Percentiles rank a stretch among this genome's conserved stretches.
These are phyloP conservation scores for Ochropleura leucogaster DNA, from an alignment of 2,888 invertebrate genomes.

Conservation along the genomic window DNA sequence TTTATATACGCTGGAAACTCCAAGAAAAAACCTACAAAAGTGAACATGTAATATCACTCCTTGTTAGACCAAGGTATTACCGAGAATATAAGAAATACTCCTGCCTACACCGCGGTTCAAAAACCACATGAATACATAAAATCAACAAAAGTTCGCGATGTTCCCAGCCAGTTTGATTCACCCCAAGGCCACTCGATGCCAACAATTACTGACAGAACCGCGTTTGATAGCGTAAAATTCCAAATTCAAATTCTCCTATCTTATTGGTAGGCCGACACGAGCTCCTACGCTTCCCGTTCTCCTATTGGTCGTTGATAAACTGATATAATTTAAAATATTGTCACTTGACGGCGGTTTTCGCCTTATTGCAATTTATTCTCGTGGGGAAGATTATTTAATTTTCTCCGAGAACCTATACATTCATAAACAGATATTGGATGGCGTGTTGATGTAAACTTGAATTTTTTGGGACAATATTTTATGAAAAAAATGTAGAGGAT, in stretches of 20 bases:
- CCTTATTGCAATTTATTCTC: conserved; percentile 88
- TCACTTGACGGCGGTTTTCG: conserved; percentile 83
- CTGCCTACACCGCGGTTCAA: not conserved
- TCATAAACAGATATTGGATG: conserved; percentile 84
- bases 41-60: not conserved
- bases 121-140: conserved; percentile 39
- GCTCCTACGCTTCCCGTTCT: conserved; percentile 65
- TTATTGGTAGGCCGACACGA: conserved; percentile 76
- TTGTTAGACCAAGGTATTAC: not conserved
- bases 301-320: conserved; percentile 84
- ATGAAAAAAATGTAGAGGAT: not conserved
- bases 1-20: not conserved
- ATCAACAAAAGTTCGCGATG: conserved; percentile 37
- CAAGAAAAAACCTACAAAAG: not conserved
- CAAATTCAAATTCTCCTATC: conserved; percentile 78
- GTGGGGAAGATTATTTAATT: conserved; percentile 87
- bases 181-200: conserved; percentile 73
- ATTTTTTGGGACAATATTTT: conserved; percentile 31
- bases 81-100: not conserved
- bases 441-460: conserved; percentile 55
- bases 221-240: conserved; percentile 78
- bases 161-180: conserved; percentile 63
- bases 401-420: conserved; percentile 78
- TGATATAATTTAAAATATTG: conserved; percentile 89
- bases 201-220: conserved; percentile 70